Evolutionary conservation across 2,797 vertebrate genomes (phyloP), one percentile per base, ranked within the genome.

Genomic region (Epinephelus coioides): DNA sequence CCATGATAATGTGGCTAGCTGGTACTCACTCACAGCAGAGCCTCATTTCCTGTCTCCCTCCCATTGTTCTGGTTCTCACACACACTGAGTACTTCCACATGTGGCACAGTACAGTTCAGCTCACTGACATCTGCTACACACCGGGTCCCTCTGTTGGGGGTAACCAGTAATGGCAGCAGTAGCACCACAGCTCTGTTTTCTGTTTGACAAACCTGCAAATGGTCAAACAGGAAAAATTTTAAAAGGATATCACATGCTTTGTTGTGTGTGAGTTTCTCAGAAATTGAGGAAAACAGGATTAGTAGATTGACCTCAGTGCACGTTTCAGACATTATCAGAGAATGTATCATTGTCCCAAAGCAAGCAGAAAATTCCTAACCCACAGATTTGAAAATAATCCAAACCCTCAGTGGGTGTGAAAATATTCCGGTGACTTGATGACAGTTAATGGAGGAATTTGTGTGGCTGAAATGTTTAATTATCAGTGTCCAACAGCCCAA

Each of bases 51-150:
- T 90, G 80, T 76, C 83, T 69, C 54, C 66, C 59, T 81, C 71
- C 40, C 70, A 87, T 91, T 88, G 86, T 88, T 90, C 83, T 78
- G 51, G 62, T 73, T 78, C 74, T 61, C 76, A 66, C 75, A 73
- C 50, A 80, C 46, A n/a, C 75, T 89, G 88, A 95, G 77, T 86
- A 67, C 73, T 94, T 93, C 92, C 92, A 94, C 90, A 92, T 93
- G 89, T 93, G 88, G 56, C 43, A 1, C 62, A 13, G 14, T 9
- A 5, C 6, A 6, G 8, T 27, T 17, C 13, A 23, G 27, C 55
- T 43, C 2, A 6, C 25, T 0, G 19, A 4, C 46, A 76, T 79
- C 34, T 61, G 49, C 73, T 60, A 69, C 43, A 38, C 72, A 72
- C 67, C 21, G 21, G 69, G 43, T 70, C 89, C 92, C 89, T 79